Evolutionary conservation across 1,140 invertebrate genomes (phyloP), one percentile per base, ranked within the genome.

Genomic region (Choristoneura fumiferana): DNA sequence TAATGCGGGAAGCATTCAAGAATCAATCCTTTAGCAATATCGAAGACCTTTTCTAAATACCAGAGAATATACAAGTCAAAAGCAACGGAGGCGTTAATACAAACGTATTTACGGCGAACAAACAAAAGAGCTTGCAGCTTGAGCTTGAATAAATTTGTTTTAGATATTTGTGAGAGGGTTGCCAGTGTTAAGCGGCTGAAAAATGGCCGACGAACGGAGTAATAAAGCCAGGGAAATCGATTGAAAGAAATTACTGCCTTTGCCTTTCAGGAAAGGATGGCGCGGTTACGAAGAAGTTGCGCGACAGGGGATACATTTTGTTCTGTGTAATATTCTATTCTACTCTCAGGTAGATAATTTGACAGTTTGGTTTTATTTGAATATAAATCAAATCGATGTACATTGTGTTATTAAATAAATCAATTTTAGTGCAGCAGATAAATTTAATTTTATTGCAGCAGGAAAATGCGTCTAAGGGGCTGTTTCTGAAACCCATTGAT

Each of bases 71-170:
- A 37, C 35, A 37, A 37, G 35, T 37, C 35, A 12, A 37, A 37
- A 37, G 35, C 3, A 52, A 6, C 14, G 39, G 45, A 40, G 34
- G 57, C 54, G 54, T 55, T 58, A 49, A 55, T 62, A 58, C 54
- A 62, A 62, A 62, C 54, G 37, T 60, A 49, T 61, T 58, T 53
- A 55, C 58, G n/a, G 45, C 14, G 15, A 36, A 18, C 59, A 68
- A 63, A 68, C 65, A 68, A 61, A 68, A 63, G 52, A 63, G 45
- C 62, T 57, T 57, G 17, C 55, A 63, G 45, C 62, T 57, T 57
- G 17, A 68, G 61, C 58, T 60, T 61, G 54, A 67, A 67, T 63
- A 63, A 67, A 67, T 68, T 68, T 64, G 62, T 62, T 57, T 63
- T 53, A 68, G 59, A 63, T 62, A 68, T 68, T 68, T 63, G 49